A percentile compares a stretch with the other conserved stretches of the same genome.
phyloP scores from a whole-genome alignment of 2,113 vertebrate species.

The Zapornia atra region DNA sequence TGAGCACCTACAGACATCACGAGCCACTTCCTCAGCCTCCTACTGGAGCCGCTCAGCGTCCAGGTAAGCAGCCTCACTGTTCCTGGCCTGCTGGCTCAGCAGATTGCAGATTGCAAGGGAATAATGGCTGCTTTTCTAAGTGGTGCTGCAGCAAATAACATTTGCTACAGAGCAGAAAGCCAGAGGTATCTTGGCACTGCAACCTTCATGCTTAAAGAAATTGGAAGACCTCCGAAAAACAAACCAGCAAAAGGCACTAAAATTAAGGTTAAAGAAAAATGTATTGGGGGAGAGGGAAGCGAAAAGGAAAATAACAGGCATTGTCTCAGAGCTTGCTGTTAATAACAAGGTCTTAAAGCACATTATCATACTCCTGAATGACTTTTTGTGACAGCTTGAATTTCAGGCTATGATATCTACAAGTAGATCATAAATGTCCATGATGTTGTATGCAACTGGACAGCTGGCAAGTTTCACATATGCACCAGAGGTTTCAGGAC shows the following conservation, averaged over 20 bases:
- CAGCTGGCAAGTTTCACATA: not conserved
- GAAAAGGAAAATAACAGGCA: not conserved
- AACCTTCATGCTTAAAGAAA: not conserved
- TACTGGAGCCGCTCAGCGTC: not conserved
- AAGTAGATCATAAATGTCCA: not conserved
- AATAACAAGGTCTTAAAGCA: not conserved
- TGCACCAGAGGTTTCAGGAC: not conserved
- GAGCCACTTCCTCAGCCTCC: not conserved
- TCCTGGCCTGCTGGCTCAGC: constrained; percentile 52
- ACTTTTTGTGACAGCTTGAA: not conserved
- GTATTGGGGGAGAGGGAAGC: not conserved
- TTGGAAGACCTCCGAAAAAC: not conserved
- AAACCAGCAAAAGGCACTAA: not conserved
- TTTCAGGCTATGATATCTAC: not conserved
- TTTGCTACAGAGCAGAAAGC: not conserved
- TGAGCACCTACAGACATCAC: not conserved
- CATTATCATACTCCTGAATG: not conserved
- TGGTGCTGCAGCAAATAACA: not conserved
- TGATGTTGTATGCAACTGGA: not conserved
- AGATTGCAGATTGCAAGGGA: not conserved
- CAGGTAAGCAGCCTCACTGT: constrained; percentile 22
- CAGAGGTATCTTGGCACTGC: not conserved
- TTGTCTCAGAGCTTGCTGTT: not conserved
- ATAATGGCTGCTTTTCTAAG: constrained; percentile 47
- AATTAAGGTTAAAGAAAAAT: not conserved